Evolutionary conservation across 1,140 invertebrate genomes (phyloP).

Genomic region (Drosophila elegans): DNA sequence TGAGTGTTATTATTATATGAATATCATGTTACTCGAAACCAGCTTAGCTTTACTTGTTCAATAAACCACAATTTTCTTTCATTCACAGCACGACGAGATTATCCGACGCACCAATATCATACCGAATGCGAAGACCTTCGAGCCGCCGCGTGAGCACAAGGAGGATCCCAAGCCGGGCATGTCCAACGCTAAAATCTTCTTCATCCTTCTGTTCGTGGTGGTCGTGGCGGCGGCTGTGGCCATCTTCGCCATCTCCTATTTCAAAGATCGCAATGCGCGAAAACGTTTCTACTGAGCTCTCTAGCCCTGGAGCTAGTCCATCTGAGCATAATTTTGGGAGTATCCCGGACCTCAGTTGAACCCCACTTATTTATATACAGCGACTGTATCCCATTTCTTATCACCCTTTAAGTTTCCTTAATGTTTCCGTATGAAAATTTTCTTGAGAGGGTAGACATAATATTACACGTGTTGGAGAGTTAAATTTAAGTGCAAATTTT

Average conservation of each 20-base stretch:
- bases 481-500: conserved; percentile 78
- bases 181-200: conserved; percentile 95
- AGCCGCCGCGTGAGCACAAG: conserved; percentile 93
- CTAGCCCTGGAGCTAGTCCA: conserved; percentile 17
- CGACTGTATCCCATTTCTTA: conserved; percentile 42
- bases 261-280: conserved; percentile 95
- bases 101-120: conserved; percentile 91
- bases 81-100: conserved; percentile 87
- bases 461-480: conserved; percentile 50
- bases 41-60: neutral
- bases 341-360: conserved; percentile 32
- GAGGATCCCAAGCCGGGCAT: conserved; percentile 94
- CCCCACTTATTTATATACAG: conserved; percentile 44
- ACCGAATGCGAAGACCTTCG: conserved; percentile 92
- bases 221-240: conserved; percentile 91
- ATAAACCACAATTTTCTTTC: conserved; percentile 2
- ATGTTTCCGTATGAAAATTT: conserved; percentile 1
- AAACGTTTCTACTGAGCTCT: conserved; percentile 93
- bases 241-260: conserved; percentile 95
- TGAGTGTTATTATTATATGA: neutral
- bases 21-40: conserved; percentile 7
- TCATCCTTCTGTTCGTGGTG: conserved; percentile 92
- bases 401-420: conserved; percentile 29
- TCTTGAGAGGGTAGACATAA: conserved; percentile 32
- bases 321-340: conserved; percentile 9